Conservation (phyloP, 2,888 invertebrate genomes). For the Nymphalis urticae region DNA sequence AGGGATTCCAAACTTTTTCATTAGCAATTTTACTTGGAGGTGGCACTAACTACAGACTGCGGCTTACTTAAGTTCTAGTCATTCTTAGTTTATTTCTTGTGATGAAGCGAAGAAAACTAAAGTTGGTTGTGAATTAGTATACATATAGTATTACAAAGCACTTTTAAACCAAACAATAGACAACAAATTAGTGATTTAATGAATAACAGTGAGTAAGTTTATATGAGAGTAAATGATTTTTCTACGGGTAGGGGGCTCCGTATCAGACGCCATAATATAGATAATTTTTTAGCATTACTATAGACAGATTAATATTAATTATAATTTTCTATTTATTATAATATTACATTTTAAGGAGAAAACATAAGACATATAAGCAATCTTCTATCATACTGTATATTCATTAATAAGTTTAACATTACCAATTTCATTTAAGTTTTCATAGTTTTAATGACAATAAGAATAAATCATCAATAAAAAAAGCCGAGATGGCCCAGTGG, state of each 20-base stretch:
- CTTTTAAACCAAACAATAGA: background rate
- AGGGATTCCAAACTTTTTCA: conserved; percentile 51
- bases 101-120: background rate
- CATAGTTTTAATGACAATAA: background rate
- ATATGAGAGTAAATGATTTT: too few species aligned
- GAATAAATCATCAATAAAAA: too few species aligned
- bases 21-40: conserved; percentile 46
- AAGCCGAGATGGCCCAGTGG: too few species aligned
- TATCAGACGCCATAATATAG: too few species aligned
- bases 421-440: background rate
- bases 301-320: too few species aligned
- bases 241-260: too few species aligned
- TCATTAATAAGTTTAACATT: background rate
- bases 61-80: conserved; percentile 12
- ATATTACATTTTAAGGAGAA: background rate
- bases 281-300: too few species aligned
- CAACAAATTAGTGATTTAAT: background rate
- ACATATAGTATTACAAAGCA: background rate
- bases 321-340: too few species aligned
- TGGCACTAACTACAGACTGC: conserved; percentile 31
- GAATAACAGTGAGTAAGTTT: too few species aligned
- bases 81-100: conserved; percentile 7
- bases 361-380: background rate
- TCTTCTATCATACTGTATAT: background rate
- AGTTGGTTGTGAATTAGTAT: background rate